phyloP scores from a whole-genome alignment of 2,797 vertebrate species.

The Acomys russatus region DNA sequence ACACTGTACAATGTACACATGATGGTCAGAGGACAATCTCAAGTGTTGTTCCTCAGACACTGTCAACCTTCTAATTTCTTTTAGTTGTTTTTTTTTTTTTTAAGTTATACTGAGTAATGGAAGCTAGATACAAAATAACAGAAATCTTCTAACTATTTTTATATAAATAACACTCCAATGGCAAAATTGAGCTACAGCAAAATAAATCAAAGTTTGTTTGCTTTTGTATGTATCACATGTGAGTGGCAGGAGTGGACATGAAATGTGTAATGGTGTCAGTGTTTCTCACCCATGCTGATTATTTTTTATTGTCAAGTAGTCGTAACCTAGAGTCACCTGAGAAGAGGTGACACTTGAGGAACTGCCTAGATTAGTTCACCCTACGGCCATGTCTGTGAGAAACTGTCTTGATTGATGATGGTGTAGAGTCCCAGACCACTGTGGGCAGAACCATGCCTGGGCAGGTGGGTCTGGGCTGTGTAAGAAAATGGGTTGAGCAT shows the following conservation, averaged over 20 bases:
- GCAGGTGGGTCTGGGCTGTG: background rate
- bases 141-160: background rate
- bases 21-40: background rate
- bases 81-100: too few relatives aligned
- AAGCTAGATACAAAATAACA: slow-evolving; percentile 38
- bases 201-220: slow-evolving; percentile 8
- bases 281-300: background rate
- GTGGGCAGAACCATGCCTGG: background rate
- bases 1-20: too few relatives aligned
- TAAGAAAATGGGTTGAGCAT: background rate
- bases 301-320: background rate
- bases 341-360: background rate
- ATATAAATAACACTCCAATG: background rate
- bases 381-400: background rate
- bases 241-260: background rate
- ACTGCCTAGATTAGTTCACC: background rate
- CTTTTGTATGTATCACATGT: background rate
- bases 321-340: background rate
- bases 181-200: background rate
- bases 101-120: background rate
- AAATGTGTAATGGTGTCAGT: background rate
- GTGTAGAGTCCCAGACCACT: background rate
- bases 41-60: background rate
- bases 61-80: background rate
- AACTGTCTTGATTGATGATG: background rate